Conservation (phyloP, 2,888 invertebrate species). For the Drosophila percnosoma region DNA sequence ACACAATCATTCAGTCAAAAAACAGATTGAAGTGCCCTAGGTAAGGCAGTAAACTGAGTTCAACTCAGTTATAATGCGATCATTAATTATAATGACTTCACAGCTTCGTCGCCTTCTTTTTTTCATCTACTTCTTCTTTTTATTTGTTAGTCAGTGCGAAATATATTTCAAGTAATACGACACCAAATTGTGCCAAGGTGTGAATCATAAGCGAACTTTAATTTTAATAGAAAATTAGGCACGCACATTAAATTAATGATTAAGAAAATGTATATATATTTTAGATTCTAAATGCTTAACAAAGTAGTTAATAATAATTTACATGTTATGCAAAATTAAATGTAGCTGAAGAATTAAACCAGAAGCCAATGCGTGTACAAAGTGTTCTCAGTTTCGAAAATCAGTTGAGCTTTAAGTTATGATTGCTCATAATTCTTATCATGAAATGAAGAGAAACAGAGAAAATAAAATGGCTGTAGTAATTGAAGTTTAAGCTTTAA, state of each 20-base stretch:
- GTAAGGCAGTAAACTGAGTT: conserved; percentile 18
- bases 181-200: conserved; percentile 29
- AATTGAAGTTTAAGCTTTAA: too few species aligned
- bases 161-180: conserved; percentile 5
- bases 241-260: not conserved
- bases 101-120: conserved; percentile 32
- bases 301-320: not conserved
- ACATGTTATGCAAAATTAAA: not conserved
- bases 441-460: not conserved
- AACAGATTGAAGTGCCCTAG: conserved; percentile 19
- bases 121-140: not conserved
- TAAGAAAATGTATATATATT: not conserved
- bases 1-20: conserved; percentile 39
- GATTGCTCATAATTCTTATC: not conserved
- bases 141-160: conserved; percentile 17
- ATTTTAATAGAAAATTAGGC: conserved; percentile 3
- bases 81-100: conserved; percentile 69
- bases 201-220: not conserved
- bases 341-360: not conserved
- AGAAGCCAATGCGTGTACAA: not conserved
- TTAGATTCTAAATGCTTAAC: not conserved
- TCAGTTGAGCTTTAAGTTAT: not conserved
- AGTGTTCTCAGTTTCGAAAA: not conserved
- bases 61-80: conserved; percentile 12
- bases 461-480: too few species aligned